Base-by-base conservation (phyloP, 2,113 vertebrate genomes). In the Ibidorhyncha struthersii region DNA sequence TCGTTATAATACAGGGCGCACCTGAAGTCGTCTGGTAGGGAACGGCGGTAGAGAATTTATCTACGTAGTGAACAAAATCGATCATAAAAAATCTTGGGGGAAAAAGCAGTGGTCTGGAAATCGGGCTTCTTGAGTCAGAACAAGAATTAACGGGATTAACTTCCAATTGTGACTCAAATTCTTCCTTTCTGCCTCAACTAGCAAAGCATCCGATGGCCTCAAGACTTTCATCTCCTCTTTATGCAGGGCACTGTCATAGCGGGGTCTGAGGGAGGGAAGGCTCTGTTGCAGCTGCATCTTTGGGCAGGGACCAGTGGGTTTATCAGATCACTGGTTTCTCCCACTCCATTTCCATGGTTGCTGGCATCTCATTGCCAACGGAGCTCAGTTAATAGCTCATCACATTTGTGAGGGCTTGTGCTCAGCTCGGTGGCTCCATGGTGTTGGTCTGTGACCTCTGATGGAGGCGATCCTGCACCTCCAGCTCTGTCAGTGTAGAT, bases 1-100 rank as follows among this genome's bases (percentile, higher is more conserved):
- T 67, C 0, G 0, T 21, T 40, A 50, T 40, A 45, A 34, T 8
- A 61, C 69, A 6, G 1, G 7, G 32, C 2, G 10, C 29, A n/a
- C 26, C 65, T 61, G 70, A 52, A 32, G 59, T 11, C 53, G 26
- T 14, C 55, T 32, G 36, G 29, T 67, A 20, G n/a, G 82, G 86
- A 43, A 4, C 30, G 63, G 40, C 56, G 41, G 26, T 5, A 43
- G 55, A 29, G 72, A 36, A 23, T 14, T 78, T 7, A 10, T 14
- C 21, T 26, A 7, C 43, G 17, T 12, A 5, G 32, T 5, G 49
- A 59, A 81, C 8, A 13, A 78, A 49, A 45, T 18, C 8, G 4
- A 49, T 26, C 17, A 22, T 15, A 7, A 55, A 59, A 90, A 40
- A 26, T 15, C 62, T 12, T 10, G 22, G 2, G 25, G n/a, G 9